phyloP scores from a whole-genome alignment of 2,888 invertebrate species.

The Tenodera sinensis region DNA sequence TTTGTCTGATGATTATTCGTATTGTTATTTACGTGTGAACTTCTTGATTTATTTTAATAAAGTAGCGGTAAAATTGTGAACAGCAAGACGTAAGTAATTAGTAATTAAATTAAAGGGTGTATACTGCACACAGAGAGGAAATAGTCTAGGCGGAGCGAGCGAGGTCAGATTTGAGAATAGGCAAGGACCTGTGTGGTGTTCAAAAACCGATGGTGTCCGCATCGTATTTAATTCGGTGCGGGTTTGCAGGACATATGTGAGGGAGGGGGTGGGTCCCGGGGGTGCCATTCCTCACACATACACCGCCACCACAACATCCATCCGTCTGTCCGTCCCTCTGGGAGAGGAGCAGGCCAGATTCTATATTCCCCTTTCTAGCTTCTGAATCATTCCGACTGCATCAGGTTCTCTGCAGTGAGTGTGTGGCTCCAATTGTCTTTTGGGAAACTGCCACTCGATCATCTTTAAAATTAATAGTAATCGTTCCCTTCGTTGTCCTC shows the following conservation, averaged over 20 bases:
- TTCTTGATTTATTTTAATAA: too few species aligned
- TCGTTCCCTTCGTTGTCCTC: background rate
- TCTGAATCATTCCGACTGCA: background rate
- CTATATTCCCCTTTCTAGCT: background rate
- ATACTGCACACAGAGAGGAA: too few species aligned
- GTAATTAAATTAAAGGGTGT: too few species aligned
- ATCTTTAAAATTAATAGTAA: background rate
- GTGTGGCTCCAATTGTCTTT: background rate
- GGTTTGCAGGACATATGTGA: background rate
- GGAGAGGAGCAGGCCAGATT: background rate
- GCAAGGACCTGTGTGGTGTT: background rate
- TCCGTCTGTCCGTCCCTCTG: background rate
- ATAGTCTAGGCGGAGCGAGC: too few species aligned
- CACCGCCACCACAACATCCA: background rate
- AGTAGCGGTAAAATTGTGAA: too few species aligned
- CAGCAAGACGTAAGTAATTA: too few species aligned
- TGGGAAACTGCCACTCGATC: background rate
- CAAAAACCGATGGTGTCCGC: background rate
- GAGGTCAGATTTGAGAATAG: background rate
- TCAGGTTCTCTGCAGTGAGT: background rate
- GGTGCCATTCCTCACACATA: conserved; percentile 12
- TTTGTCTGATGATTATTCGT: too few species aligned
- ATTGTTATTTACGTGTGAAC: too few species aligned
- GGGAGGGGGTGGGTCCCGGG: background rate
- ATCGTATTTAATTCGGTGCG: background rate